These are phyloP conservation scores for Andrena cerasifolii DNA, from an alignment of 1,140 invertebrate genomes.

Conservation along the genomic window DNA sequence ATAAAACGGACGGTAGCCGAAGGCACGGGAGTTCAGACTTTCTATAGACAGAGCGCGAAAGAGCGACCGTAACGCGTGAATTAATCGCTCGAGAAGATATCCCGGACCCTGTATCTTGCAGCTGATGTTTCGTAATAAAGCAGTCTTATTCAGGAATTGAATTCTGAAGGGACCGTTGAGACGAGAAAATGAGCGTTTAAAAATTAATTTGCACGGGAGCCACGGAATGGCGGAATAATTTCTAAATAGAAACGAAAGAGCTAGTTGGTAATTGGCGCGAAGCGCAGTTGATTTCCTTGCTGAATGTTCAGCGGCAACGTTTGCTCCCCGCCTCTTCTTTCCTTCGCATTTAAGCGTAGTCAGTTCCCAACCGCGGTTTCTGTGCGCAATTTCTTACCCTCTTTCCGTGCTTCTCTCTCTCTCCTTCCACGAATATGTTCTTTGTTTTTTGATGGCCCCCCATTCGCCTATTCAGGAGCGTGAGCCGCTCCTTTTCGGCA, in stretches of 20 bases:
- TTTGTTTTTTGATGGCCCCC: constrained; percentile 45
- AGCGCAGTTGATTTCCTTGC: constrained; percentile 12
- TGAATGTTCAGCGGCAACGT: constrained; percentile 20
- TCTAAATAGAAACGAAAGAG: constrained; percentile 17
- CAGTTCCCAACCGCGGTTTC: neutral
- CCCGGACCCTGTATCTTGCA: neutral
- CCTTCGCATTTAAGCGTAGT: constrained; percentile 21
- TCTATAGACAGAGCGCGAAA: neutral
- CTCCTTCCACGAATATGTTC: constrained; percentile 13
- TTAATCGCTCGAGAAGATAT: neutral
- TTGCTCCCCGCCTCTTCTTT: constrained; percentile 9
- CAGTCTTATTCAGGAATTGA: neutral
- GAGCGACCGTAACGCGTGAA: neutral
- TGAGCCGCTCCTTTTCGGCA: constrained; percentile 41
- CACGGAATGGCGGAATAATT: constrained; percentile 1
- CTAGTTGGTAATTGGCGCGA: constrained; percentile 29
- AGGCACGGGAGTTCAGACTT: neutral
- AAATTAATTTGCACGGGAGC: neutral
- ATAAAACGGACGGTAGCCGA: neutral
- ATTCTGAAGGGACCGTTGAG: neutral
- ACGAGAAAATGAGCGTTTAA: neutral
- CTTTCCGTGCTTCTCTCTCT: neutral
- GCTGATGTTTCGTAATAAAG: neutral
- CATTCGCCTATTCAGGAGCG: constrained; percentile 38
- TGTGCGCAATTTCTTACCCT: constrained; percentile 6